Percentiles rank a stretch among this genome's conserved stretches.
phyloP scores from a whole-genome alignment of 2,888 invertebrate species.

The Selenia dentaria region DNA sequence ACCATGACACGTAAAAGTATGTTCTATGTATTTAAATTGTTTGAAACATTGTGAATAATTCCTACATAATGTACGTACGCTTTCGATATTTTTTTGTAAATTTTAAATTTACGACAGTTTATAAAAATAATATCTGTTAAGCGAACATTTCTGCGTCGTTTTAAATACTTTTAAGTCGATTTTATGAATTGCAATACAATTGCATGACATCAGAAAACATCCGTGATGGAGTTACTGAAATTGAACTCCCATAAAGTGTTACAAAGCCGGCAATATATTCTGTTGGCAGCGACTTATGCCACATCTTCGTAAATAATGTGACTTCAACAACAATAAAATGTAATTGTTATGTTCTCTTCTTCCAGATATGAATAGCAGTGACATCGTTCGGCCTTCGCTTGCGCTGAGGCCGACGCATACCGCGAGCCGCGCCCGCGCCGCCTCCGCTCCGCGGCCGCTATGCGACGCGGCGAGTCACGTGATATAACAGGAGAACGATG shows the following conservation, averaged over 20 bases:
- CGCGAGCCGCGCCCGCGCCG: constrained; percentile 29
- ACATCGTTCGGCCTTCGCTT: constrained; percentile 58
- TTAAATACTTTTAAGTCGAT: constrained; percentile 6
- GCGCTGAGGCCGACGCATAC: constrained; percentile 29
- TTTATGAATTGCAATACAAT: constrained; percentile 6
- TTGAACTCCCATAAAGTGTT: constrained; percentile 8
- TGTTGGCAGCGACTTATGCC: constrained; percentile 6
- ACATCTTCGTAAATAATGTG: constrained; percentile 11
- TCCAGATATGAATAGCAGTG: constrained; percentile 76
- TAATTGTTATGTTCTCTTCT: constrained; percentile 40
- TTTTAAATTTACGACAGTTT: too few species aligned
- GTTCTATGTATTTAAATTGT: too few species aligned
- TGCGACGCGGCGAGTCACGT: constrained; percentile 47
- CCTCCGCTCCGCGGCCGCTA: constrained; percentile 8
- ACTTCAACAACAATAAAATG: constrained; percentile 25
- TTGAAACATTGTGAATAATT: too few species aligned
- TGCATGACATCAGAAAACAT: constrained; percentile 11
- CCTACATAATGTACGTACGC: too few species aligned
- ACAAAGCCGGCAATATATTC: constrained; percentile 9
- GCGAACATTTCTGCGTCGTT: neutral
- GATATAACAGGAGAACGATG: constrained; percentile 79
- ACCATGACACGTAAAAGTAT: too few species aligned
- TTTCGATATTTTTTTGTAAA: too few species aligned
- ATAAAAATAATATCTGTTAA: neutral
- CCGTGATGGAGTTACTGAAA: constrained; percentile 6